Evolutionary conservation across 2,888 invertebrate genomes (phyloP), one percentile per base, ranked within the genome.

Genomic region (Drosophila kanekoi): DNA sequence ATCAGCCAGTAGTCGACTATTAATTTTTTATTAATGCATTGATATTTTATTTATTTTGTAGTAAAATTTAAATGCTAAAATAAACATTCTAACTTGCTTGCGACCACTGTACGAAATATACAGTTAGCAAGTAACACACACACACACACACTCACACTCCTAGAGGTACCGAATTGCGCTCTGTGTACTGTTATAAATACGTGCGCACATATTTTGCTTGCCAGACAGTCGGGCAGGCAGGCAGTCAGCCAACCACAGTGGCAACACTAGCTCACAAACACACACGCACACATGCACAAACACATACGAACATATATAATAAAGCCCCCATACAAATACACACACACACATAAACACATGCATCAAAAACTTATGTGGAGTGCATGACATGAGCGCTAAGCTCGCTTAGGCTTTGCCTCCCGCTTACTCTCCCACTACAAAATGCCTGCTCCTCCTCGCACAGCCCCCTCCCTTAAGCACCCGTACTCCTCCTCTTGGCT

Each of bases 361-460:
- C 67, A 61, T 54, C 47, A 43, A 51, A 77, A 88, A 83, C 84
- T 73, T 87, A 87, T 83, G 81, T 79, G 74, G 69, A 83, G 84
- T 86, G 77, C 69, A 73, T 83, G 89, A 80, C 74, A 89, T 83
- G 77, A 87, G 81, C 76, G 77, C 71, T 65, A 81, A 81, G 85
- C 81, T 68, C 71, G 81, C 86, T 87, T 81, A 81, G 78, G 68
- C 74, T 61, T 58, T 60, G 43, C 61, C 70, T 49, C 38, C 66
- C 60, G 47, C 54, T 72, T 13, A 35, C 71, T 43, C 47, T 33
- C 45, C 47, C 33, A 49, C 61, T 23, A 37, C 40, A 16, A 40
- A 65, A 54, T 54, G 40, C 18, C 16, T 35, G 13, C 32, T 28
- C 10, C 41, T n/a, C 33, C 16, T 18, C 54, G 16, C 37, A n/a